Evolutionary conservation across 2,797 vertebrate genomes (phyloP), one percentile per base, ranked within the genome.

Genomic region (Threskiornis aethiopicus): DNA sequence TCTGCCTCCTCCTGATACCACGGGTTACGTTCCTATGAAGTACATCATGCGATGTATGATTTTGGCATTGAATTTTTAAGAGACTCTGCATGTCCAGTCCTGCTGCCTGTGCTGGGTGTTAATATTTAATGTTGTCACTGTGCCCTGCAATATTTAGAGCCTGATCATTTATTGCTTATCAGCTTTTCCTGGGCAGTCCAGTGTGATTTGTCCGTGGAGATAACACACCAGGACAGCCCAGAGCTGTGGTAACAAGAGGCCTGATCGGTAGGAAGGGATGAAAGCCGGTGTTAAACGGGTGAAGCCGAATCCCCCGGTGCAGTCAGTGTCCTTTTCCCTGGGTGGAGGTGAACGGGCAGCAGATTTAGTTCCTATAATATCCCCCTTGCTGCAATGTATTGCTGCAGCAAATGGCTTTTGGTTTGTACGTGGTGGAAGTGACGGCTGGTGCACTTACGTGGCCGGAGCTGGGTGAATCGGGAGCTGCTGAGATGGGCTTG

Each of bases 141-240:
- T 85, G 46, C 52, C 46, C 41, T 76, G 72, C 0, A 8, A 41
- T 96, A 69, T 79, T 96, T 92, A 84, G 90, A 77, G 62, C 16
- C 39, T 52, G 54, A 72, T 90, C 16, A 1, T 71, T 91, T 79
- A 51, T 81, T 92, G 75, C 96, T 96, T 95, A 89, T 87, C 90
- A 64, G 16, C 86, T 65, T 81, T 52, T 94, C 65, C 66, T 26
- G 75, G 25, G 49, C 75, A 72, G 59, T 71, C 64, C 64, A 62
- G 31, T 91, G 71, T 54, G 72, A 86, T 97, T 94, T 93, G 83
- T 71, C 89, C 71, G 2, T 41, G 37, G 73, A 84, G 85, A 90
- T 90, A 72, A 86, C 78, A 62, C 41, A n/a, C 42, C 44, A 52
- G 79, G 44, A 35, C 84, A 93, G 90, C 57, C 72, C 39, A 44